Evolutionary conservation across 2,797 vertebrate species (phyloP).

Genomic region (Gorsachius magnificus): DNA sequence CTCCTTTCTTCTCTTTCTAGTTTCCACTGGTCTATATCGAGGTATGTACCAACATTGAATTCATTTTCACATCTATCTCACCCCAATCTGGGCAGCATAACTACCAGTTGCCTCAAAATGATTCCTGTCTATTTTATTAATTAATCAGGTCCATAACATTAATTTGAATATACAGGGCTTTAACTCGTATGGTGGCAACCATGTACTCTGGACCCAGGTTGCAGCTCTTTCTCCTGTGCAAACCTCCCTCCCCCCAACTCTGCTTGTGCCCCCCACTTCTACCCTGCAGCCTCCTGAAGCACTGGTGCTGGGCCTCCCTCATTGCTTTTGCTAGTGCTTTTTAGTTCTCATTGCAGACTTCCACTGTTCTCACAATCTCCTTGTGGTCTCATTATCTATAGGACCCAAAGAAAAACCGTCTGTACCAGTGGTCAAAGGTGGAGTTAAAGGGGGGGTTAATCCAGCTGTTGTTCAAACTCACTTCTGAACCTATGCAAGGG

Average conservation of each 20-base stretch:
- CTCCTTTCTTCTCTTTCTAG: conserved; percentile 63
- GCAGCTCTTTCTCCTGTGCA: not conserved
- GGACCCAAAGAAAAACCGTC: conserved; percentile 72
- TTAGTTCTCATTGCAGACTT: not conserved
- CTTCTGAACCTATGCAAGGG: conserved; percentile 72
- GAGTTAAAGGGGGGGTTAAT: conserved; percentile 58
- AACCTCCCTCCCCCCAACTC: not conserved
- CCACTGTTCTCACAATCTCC: not conserved
- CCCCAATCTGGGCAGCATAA: not conserved
- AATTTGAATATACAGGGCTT: not conserved
- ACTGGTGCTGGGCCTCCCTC: not conserved
- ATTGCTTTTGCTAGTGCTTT: not conserved
- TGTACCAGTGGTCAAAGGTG: conserved; percentile 67
- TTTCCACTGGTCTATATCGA: conserved; percentile 61
- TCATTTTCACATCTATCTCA: not conserved
- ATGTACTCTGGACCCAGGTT: not conserved
- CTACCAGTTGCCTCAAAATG: not conserved
- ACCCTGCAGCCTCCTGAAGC: not conserved
- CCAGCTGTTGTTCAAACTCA: conserved; percentile 68
- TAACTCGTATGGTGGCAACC: not conserved
- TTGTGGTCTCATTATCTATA: conserved; percentile 1
- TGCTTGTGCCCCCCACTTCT: not conserved
- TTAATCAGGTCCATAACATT: not conserved
- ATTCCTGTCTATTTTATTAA: not conserved
- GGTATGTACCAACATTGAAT: conserved; percentile 58